phyloP scores from a whole-genome alignment of 2,113 vertebrate species.

The Saccopteryx bilineata region DNA sequence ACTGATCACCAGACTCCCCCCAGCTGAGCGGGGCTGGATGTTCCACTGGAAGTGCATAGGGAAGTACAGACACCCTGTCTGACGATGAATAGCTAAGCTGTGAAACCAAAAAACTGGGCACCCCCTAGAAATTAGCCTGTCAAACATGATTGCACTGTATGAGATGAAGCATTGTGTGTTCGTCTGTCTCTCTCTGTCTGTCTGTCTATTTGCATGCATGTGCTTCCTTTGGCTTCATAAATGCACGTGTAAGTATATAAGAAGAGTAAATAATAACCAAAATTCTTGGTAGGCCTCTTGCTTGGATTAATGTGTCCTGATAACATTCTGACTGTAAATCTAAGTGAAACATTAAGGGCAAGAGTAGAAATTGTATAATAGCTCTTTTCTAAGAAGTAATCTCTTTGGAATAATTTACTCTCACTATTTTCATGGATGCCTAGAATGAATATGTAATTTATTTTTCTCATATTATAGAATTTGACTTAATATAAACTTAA shows the following conservation, averaged over 20 bases:
- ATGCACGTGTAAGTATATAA: not conserved
- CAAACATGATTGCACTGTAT: constrained; percentile 58
- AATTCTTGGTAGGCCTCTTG: constrained; percentile 30
- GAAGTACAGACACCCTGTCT: constrained; percentile 79
- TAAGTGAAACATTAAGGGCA: constrained; percentile 65
- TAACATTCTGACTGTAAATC: constrained; percentile 63
- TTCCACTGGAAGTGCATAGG: constrained; percentile 74
- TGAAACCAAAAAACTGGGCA: constrained; percentile 78
- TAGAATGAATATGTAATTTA: constrained; percentile 49
- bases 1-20: constrained; percentile 65
- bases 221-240: constrained; percentile 6
- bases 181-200: not conserved
- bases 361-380: constrained; percentile 61
- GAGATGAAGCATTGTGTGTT: not conserved
- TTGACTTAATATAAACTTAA: constrained; percentile 51
- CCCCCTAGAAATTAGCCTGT: constrained; percentile 82
- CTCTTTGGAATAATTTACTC: constrained; percentile 68
- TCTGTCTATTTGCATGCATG: not conserved
- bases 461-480: constrained; percentile 47
- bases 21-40: constrained; percentile 66
- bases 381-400: constrained; percentile 67
- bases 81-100: constrained; percentile 83
- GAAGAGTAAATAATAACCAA: not conserved
- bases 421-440: constrained; percentile 41
- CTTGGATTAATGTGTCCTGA: constrained; percentile 62